Evolutionary conservation across 1,140 invertebrate species (phyloP).

Genomic region (Sitodiplosis mosellana): DNA sequence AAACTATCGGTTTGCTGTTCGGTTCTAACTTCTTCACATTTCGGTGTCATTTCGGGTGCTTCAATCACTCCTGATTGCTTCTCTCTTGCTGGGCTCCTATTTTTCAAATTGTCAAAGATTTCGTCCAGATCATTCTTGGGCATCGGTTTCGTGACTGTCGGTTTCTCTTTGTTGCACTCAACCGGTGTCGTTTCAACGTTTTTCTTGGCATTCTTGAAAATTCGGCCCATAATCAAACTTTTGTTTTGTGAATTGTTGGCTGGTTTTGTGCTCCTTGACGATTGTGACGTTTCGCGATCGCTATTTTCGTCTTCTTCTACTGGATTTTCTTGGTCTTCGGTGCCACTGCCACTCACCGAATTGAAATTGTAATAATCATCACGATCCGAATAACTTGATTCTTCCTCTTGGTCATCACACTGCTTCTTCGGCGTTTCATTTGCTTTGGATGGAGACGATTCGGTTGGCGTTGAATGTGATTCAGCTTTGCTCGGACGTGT

Average conservation of each 20-base stretch:
- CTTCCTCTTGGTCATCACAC: constrained; percentile 16
- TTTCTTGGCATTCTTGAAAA: constrained; percentile 31
- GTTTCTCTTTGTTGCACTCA: neutral
- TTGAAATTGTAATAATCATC: constrained; percentile 22
- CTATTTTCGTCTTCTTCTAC: constrained; percentile 4
- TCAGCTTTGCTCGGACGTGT: neutral
- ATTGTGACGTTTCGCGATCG: neutral
- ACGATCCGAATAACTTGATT: constrained; percentile 22
- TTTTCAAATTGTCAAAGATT: constrained; percentile 17
- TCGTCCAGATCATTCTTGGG: constrained; percentile 19
- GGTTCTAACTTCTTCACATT: neutral
- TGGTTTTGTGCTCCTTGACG: neutral
- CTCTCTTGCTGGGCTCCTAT: neutral
- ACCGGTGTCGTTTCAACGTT: constrained; percentile 8
- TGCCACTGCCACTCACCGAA: constrained; percentile 10
- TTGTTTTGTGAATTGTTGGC: constrained; percentile 24
- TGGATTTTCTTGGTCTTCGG: neutral
- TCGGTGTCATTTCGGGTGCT: neutral
- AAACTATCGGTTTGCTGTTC: neutral
- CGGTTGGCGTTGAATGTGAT: neutral
- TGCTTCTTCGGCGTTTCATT: constrained; percentile 13
- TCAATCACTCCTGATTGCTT: neutral
- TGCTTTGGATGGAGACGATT: neutral
- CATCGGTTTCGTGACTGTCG: neutral
- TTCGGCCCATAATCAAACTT: constrained; percentile 31